phyloP scores from a whole-genome alignment of 1,140 invertebrate species.

The Leucophenga varia region DNA sequence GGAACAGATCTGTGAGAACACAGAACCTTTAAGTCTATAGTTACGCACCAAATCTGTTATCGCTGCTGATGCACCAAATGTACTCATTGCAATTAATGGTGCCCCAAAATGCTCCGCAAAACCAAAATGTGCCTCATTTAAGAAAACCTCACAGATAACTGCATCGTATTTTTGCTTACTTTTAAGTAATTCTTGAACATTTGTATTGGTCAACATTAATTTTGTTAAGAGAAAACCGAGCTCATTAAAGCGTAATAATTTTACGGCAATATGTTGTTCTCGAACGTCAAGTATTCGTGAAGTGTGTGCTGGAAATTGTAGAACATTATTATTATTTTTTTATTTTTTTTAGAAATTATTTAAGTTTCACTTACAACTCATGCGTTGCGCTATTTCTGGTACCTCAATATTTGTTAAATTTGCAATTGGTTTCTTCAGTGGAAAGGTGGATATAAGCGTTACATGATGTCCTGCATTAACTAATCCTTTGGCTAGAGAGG shows the following conservation, averaged over 20 bases:
- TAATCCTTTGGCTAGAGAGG: conserved; percentile 59
- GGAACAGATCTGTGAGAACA: no score
- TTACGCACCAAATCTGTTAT: background rate
- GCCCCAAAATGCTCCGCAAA: conserved; percentile 10
- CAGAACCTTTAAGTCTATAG: no score
- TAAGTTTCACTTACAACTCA: conserved; percentile 13
- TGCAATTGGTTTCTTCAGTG: conserved; percentile 49
- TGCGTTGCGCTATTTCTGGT: conserved; percentile 15
- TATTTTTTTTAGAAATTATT: background rate
- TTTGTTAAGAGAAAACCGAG: no score
- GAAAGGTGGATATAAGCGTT: conserved; percentile 59
- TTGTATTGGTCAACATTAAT: no score
- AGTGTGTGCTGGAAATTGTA: no score
- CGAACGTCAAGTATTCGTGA: no score
- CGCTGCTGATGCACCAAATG: conserved; percentile 9
- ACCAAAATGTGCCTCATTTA: conserved; percentile 3
- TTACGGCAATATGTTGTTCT: no score
- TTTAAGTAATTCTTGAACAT: conserved; percentile 10
- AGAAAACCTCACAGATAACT: conserved; percentile 5
- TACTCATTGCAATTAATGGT: conserved; percentile 12
- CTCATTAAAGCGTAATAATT: no score
- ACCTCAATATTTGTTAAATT: conserved; percentile 58
- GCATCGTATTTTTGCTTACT: conserved; percentile 18
- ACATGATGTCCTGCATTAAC: conserved; percentile 61
- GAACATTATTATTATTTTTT: no score